Conservation (phyloP, 2,797 vertebrate species). For the Arrhamphus sclerolepis region DNA sequence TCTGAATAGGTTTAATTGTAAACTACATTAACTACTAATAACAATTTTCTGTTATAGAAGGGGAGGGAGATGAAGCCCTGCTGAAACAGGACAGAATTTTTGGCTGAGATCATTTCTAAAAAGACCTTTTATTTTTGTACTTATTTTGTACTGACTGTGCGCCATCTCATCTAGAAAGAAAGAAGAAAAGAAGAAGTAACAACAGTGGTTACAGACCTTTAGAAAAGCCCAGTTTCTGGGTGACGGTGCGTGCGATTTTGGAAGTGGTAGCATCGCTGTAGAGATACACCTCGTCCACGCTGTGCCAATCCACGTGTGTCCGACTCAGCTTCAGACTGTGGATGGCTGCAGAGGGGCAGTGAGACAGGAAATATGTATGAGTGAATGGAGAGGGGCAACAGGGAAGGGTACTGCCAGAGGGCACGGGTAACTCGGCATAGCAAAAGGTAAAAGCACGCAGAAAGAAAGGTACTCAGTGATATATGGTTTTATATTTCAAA, state of each 20-base stretch:
- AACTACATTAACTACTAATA: too few species aligned
- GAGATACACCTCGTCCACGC: constrained; percentile 95
- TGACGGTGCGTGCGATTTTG: constrained; percentile 97
- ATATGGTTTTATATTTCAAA: constrained; percentile 15
- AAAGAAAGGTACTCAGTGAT: constrained; percentile 4
- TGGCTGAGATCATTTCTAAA: too few species aligned
- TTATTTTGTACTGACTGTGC: too few species aligned
- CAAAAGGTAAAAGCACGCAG: constrained; percentile 3
- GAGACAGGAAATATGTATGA: constrained; percentile 36
- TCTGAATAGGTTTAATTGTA: too few species aligned
- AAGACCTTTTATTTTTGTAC: too few species aligned
- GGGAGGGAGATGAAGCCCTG: too few species aligned
- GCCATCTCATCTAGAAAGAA: too few species aligned
- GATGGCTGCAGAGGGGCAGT: constrained; percentile 79
- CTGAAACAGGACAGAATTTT: too few species aligned
- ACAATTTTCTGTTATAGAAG: too few species aligned
- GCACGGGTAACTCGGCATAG: constrained; percentile 1
- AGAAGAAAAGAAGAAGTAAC: background rate
- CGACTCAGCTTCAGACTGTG: constrained; percentile 95
- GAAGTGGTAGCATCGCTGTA: constrained; percentile 98
- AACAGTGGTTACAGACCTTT: constrained; percentile 86
- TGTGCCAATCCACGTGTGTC: constrained; percentile 97
- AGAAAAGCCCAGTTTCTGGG: constrained; percentile 96
- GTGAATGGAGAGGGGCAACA: background rate
- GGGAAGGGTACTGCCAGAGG: constrained; percentile 14